These are phyloP conservation scores for Osmerus mordax DNA, from an alignment of 2,113 vertebrate species.

Conservation along the genomic window DNA sequence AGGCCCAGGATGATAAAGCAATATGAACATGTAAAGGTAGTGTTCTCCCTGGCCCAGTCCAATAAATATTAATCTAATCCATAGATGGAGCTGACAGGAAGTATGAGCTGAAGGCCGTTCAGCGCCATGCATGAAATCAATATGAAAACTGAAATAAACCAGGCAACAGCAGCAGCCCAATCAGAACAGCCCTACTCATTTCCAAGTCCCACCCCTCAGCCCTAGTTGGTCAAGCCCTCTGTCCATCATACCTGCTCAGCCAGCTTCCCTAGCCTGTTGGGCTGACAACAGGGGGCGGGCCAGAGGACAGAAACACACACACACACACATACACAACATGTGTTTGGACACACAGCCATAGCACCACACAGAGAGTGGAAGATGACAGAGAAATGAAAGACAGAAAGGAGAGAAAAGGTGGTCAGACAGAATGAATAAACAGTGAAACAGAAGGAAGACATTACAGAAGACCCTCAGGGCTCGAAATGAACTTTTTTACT, in stretches of 20 bases:
- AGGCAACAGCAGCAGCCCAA: conserved; percentile 39
- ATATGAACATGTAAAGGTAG: too few relatives aligned
- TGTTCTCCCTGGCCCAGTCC: too few relatives aligned
- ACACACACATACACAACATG: conserved; percentile 10
- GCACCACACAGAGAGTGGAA: neutral
- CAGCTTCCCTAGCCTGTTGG: conserved; percentile 97
- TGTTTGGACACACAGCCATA: neutral
- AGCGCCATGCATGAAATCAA: neutral
- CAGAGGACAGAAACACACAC: conserved; percentile 50
- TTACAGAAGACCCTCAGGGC: neutral
- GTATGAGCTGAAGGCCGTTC: neutral
- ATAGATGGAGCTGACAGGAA: neutral
- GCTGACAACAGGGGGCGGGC: conserved; percentile 84
- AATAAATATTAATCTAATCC: too few relatives aligned
- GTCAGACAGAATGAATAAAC: neutral
- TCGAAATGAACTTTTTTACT: too few relatives aligned
- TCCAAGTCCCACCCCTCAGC: neutral
- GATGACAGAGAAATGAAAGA: conserved; percentile 8
- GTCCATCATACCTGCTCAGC: conserved; percentile 89
- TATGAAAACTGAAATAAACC: conserved; percentile 18
- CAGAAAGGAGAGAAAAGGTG: conserved; percentile 22
- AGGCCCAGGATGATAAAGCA: too few relatives aligned
- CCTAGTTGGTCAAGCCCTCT: neutral
- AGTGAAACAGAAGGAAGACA: neutral
- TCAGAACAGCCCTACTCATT: conserved; percentile 40